Evolutionary conservation across 2,113 vertebrate genomes (phyloP), one percentile per base, ranked within the genome.

Genomic region (Laticauda colubrina): DNA sequence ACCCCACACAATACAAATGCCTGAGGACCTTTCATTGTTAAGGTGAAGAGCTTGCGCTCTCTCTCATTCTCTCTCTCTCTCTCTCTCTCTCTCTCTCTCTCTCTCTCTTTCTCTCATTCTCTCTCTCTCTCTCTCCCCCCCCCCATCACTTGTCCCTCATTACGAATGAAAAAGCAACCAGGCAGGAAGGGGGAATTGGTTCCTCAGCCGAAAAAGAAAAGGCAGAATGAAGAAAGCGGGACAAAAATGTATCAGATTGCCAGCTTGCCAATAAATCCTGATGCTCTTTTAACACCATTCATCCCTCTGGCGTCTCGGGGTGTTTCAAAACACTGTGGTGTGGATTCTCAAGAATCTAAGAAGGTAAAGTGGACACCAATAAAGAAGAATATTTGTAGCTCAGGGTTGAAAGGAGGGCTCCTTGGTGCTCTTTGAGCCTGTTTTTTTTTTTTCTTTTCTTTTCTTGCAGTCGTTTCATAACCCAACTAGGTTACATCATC

Each of bases 231-330:
- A 90, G 26, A 94, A 92, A 92, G 43, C 43, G 1, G n/a, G 34
- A 15, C 0, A 18, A 81, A 92, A 95, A 95, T 94, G 75, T 69
- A 96, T 96, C 96, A 90, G 95, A 90, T 85, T 96, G 96, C 94
- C 96, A 95, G 95, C 93, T 95, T 95, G 95, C 95, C 95, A 96
- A 95, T 95, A 95, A 96, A 95, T 94, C 96, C 95, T 95, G 59
- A 93, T 23, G 90, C 95, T 95, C 93, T 0, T n/a, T 92, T 96
- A 96, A 96, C 94, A 92, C 94, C 95, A 95, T 94, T 92, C 93
- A 94, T 5, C 93, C 94, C 96, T 94, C 11, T n/a, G 0, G 91
- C 94, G 57, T 0, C 94, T 94, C 92, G 0, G 90, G 59, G 94
- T 95, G 95, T 94, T 96, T 96, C 92, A 96, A 96, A 95, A 95